A percentile compares a stretch with the other conserved stretches of the same genome.
Conservation (phyloP, 2,888 invertebrate species). For the Listrodromus nycthemerus region DNA sequence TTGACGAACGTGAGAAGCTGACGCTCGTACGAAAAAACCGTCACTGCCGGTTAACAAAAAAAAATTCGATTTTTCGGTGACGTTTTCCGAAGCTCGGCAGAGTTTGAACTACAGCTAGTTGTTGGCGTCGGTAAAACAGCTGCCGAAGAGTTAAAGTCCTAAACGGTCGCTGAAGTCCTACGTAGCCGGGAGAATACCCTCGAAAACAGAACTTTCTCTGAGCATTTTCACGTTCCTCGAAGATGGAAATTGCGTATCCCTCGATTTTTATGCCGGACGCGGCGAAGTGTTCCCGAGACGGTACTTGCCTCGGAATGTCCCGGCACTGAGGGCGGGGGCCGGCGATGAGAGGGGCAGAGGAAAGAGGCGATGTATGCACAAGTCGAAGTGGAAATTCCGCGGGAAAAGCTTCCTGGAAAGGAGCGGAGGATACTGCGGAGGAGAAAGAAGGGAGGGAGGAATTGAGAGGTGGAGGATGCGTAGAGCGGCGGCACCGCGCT, state of each 20-base stretch:
- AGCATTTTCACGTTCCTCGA: neutral
- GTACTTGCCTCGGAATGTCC: constrained; percentile 53
- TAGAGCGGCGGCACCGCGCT: constrained; percentile 51
- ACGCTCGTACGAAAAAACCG: neutral
- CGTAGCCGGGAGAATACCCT: neutral
- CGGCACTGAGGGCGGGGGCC: constrained; percentile 12
- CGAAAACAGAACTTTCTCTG: constrained; percentile 7
- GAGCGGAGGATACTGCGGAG: constrained; percentile 6
- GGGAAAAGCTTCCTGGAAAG: constrained; percentile 39
- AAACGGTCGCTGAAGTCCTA: constrained; percentile 22
- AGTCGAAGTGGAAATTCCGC: constrained; percentile 27
- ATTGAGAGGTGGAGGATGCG: constrained; percentile 53
- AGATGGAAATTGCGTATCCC: constrained; percentile 24
- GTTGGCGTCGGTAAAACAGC: neutral
- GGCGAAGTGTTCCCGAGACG: constrained; percentile 48
- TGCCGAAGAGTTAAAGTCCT: neutral
- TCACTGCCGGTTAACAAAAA: too few species aligned
- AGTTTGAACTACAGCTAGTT: too few species aligned
- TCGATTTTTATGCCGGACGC: constrained; percentile 36
- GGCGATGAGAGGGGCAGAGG: constrained; percentile 9
- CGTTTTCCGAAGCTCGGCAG: too few species aligned
- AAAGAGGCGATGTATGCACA: constrained; percentile 30
- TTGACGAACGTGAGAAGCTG: constrained; percentile 3
- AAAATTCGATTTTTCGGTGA: too few species aligned
- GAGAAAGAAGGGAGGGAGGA: neutral